A percentile compares a stretch with the other conserved stretches of the same genome.
Conservation (phyloP, 2,113 vertebrate species). For the Heterochromis multidens region DNA sequence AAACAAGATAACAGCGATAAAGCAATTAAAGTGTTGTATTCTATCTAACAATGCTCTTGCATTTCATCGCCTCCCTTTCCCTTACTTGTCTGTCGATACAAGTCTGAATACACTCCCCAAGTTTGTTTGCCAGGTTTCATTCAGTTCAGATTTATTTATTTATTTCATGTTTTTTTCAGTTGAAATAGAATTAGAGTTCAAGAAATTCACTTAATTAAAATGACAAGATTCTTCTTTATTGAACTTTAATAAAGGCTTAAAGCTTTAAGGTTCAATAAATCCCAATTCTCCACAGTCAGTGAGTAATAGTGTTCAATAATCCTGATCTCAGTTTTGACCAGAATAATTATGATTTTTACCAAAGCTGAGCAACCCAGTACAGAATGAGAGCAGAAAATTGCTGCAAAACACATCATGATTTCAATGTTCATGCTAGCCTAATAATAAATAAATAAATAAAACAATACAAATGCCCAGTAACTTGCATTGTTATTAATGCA, state of each 20-base stretch:
- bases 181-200: too few relatives aligned
- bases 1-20: background rate
- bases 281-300: too few relatives aligned
- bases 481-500: too few relatives aligned
- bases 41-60: background rate
- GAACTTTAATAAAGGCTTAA: background rate
- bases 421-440: background rate
- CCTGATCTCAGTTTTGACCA: background rate
- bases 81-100: background rate
- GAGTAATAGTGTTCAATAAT: background rate
- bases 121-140: background rate
- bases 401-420: background rate
- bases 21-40: background rate
- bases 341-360: too few relatives aligned
- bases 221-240: background rate
- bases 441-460: background rate
- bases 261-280: too few relatives aligned
- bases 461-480: too few relatives aligned
- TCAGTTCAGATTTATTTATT: background rate
- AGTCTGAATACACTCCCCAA: background rate
- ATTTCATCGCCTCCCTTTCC: background rate
- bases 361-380: background rate
- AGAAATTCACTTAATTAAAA: background rate
- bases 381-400: too few relatives aligned
- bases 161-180: background rate